Evolutionary conservation across 2,888 invertebrate genomes (phyloP).

Genomic region (Chrysodeixis includens): DNA sequence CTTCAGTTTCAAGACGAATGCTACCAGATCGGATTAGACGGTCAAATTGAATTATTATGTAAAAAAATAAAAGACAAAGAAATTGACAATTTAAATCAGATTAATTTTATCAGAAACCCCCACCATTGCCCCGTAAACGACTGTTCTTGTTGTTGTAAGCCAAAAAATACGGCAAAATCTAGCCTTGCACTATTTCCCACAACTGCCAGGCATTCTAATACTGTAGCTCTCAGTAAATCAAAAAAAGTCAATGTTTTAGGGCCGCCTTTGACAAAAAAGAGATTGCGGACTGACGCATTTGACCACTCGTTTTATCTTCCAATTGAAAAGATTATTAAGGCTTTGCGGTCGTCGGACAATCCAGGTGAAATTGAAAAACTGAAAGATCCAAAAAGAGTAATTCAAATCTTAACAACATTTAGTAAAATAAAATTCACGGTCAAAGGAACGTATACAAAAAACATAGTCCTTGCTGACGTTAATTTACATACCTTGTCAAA

Average conservation of each 20-base stretch:
- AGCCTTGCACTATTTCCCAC: not conserved
- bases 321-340: not conserved
- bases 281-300: not conserved
- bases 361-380: not conserved
- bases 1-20: conserved; percentile 32
- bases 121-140: conserved; percentile 49
- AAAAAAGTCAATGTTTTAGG: conserved; percentile 16
- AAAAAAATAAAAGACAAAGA: conserved; percentile 5
- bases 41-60: conserved; percentile 24
- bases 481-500: not conserved
- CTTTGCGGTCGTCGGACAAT: not conserved
- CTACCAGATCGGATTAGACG: conserved; percentile 52
- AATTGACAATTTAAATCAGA: not conserved
- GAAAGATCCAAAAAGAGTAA: not conserved
- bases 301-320: not conserved
- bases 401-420: not conserved
- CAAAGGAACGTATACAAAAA: not conserved
- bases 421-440: not conserved
- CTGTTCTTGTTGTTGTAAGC: conserved; percentile 61
- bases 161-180: conserved; percentile 12
- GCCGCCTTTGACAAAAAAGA: conserved; percentile 12
- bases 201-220: conserved; percentile 31
- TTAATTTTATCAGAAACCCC: conserved; percentile 49
- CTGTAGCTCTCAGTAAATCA: conserved; percentile 23
- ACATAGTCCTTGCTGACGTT: not conserved